Conservation (phyloP, 2,113 vertebrate genomes). For the Pelusios castaneus region DNA sequence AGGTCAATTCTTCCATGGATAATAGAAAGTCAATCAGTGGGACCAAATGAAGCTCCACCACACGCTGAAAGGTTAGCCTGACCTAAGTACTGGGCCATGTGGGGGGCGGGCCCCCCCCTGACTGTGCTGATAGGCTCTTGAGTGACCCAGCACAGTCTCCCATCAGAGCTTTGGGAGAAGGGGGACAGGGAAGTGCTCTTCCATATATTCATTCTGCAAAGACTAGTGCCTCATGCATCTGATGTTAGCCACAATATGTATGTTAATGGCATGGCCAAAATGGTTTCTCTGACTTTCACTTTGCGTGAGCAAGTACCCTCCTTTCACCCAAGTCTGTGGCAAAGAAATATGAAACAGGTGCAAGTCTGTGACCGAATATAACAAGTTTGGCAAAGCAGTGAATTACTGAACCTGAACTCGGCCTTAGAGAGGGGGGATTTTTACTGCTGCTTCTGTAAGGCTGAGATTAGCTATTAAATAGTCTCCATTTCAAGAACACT, state of each 20-base stretch:
- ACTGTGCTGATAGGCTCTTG: not conserved
- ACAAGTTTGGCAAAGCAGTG: not conserved
- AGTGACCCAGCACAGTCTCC: not conserved
- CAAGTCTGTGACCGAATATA: rapidly evolving
- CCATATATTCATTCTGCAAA: not conserved
- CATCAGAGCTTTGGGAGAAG: rapidly evolving
- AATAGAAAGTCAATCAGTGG: not conserved
- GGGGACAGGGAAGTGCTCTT: not conserved
- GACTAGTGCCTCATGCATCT: not conserved
- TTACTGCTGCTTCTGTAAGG: not conserved
- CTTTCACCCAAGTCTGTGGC: rapidly evolving
- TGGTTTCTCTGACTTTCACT: not conserved
- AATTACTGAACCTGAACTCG: not conserved
- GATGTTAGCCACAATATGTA: not conserved
- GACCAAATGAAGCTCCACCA: not conserved
- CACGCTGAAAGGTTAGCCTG: not conserved
- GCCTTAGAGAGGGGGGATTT: not conserved
- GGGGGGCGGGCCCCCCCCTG: too few relatives aligned
- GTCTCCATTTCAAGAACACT: not conserved
- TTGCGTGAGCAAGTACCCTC: not conserved
- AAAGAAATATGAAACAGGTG: not conserved
- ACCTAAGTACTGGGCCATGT: not conserved
- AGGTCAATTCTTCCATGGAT: not conserved
- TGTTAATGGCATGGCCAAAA: not conserved
- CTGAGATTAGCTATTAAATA: not conserved